Evolutionary conservation across 2,113 vertebrate species (phyloP).

Genomic region (Ochotona curzoniae): DNA sequence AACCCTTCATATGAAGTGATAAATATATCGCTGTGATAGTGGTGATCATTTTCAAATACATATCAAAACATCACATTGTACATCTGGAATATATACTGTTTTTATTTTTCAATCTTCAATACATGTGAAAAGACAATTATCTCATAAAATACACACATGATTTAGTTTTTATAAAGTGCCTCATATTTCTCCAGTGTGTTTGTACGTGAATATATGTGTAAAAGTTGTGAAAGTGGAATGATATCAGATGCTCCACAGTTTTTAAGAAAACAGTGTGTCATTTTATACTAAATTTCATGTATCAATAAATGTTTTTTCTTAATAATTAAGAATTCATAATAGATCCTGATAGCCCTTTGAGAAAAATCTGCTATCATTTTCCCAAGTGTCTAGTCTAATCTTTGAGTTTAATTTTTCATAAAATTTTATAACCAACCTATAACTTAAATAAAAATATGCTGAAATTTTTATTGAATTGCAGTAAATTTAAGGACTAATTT

Average conservation of each 20-base stretch:
- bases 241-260: background rate
- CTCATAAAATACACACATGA: background rate
- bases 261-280: background rate
- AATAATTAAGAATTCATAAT: background rate
- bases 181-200: background rate
- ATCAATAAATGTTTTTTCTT: background rate
- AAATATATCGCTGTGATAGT: background rate
- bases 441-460: slow-evolving; percentile 2
- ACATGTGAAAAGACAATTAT: background rate
- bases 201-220: background rate
- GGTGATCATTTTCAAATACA: too few relatives aligned
- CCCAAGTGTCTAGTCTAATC: background rate
- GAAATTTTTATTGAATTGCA: background rate
- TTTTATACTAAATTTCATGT: background rate
- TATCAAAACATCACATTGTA: too few relatives aligned
- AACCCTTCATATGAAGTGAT: background rate
- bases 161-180: background rate
- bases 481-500: background rate
- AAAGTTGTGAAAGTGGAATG: background rate
- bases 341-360: background rate
- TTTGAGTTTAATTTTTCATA: slow-evolving; percentile 7
- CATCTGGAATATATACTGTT: background rate
- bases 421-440: slow-evolving; percentile 6
- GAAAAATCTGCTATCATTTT: background rate
- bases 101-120: background rate